phyloP scores from a whole-genome alignment of 2,113 vertebrate species.

The Otolemur garnettii region DNA sequence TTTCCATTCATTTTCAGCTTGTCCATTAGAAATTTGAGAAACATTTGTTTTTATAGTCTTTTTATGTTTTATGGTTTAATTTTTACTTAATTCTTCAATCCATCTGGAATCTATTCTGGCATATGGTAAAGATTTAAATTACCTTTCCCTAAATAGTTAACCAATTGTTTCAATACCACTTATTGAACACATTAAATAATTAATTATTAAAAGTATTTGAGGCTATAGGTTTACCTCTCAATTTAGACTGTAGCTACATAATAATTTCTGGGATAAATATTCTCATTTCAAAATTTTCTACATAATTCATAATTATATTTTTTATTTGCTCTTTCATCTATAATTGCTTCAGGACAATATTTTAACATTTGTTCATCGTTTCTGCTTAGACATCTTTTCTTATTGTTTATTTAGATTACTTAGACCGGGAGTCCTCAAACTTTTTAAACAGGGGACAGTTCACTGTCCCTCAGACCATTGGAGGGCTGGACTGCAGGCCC shows the following conservation, averaged over 20 bases:
- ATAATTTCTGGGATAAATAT: neutral
- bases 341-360: neutral
- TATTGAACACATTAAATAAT: slow-evolving; percentile 21
- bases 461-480: no score
- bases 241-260: neutral
- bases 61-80: slow-evolving; percentile 42
- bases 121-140: slow-evolving; percentile 47
- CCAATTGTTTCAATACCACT: neutral
- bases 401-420: neutral
- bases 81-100: slow-evolving; percentile 59
- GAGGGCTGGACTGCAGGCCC: no score
- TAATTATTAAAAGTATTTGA: slow-evolving; percentile 37
- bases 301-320: neutral
- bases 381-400: neutral
- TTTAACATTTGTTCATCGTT: neutral
- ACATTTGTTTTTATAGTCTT: slow-evolving; percentile 32
- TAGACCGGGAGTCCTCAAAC: no score
- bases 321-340: neutral
- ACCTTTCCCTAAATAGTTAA: slow-evolving; percentile 51
- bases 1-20: neutral
- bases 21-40: slow-evolving; percentile 57
- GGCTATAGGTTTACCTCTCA: neutral
- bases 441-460: no score
- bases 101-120: slow-evolving; percentile 52
- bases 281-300: slow-evolving; percentile 11